phyloP scores from a whole-genome alignment of 2,888 invertebrate species.

The Ornithoptera alexandrae region DNA sequence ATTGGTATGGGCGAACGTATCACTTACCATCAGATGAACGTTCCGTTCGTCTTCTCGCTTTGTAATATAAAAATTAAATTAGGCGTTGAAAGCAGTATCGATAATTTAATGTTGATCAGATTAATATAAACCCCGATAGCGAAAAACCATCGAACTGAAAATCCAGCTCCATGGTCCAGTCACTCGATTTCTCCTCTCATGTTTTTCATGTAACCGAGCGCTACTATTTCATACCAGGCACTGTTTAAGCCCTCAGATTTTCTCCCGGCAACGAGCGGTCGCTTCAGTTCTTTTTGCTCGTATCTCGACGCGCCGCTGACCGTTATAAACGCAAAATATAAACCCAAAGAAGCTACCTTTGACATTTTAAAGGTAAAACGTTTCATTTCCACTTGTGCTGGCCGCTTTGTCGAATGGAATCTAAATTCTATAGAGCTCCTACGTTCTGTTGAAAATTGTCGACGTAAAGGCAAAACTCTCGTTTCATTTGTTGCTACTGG shows the following conservation, averaged over 20 bases:
- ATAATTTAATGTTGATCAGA: not conserved
- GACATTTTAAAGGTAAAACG: conserved; percentile 75
- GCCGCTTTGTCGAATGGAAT: conserved; percentile 59
- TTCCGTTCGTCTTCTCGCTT: too few species aligned
- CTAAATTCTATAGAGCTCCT: conserved; percentile 50
- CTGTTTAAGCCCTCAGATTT: conserved; percentile 80
- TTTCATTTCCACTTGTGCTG: conserved; percentile 65
- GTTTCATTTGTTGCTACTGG: conserved; percentile 18
- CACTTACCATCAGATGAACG: too few species aligned
- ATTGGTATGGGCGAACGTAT: too few species aligned
- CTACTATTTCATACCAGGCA: conserved; percentile 78
- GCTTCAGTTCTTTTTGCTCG: conserved; percentile 68
- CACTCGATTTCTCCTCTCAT: conserved; percentile 78
- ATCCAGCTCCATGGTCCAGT: conserved; percentile 73
- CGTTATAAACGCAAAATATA: conserved; percentile 79
- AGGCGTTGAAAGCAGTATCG: not conserved
- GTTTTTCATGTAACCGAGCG: conserved; percentile 80
- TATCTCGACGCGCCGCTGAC: conserved; percentile 70
- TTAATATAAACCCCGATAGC: not conserved
- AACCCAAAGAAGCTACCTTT: conserved; percentile 77
- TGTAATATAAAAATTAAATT: not conserved
- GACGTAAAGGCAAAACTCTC: conserved; percentile 33
- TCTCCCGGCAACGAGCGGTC: conserved; percentile 70
- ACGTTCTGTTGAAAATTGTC: conserved; percentile 41
- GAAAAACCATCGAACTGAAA: conserved; percentile 71